Conservation (phyloP, 1,140 invertebrate genomes). For the Scaptomyza hsui region DNA sequence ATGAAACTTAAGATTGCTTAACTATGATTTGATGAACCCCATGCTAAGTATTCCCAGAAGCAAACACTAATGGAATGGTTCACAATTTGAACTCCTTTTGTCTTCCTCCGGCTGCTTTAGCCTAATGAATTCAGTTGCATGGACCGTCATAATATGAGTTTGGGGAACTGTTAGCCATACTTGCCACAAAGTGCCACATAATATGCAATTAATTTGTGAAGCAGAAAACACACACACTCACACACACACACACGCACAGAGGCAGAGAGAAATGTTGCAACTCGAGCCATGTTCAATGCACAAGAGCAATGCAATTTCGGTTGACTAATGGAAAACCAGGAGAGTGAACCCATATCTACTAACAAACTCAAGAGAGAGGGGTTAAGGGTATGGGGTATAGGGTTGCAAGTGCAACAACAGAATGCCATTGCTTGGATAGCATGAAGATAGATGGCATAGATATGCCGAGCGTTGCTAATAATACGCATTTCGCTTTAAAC, state of each 20-base stretch:
- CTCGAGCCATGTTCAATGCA: conserved; percentile 20
- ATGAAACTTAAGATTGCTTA: no score
- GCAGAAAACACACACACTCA: conserved; percentile 6
- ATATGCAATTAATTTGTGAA: conserved; percentile 26
- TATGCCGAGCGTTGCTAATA: conserved; percentile 53
- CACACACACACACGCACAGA: background rate
- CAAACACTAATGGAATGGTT: background rate
- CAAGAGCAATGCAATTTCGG: conserved; percentile 37
- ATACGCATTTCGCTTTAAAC: conserved; percentile 55
- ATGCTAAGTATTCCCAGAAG: no score
- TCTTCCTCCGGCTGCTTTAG: background rate
- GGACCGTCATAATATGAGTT: conserved; percentile 8
- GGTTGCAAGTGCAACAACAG: conserved; percentile 28
- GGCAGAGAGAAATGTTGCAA: background rate
- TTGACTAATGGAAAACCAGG: conserved; percentile 11
- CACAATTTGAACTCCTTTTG: background rate
- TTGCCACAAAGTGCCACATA: conserved; percentile 35
- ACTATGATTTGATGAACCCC: no score
- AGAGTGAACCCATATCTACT: no score
- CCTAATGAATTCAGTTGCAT: background rate
- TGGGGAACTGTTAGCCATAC: conserved; percentile 4
- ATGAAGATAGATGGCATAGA: conserved; percentile 57
- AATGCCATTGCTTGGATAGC: background rate
- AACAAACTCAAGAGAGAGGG: no score
- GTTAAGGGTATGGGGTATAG: background rate